phyloP scores from a whole-genome alignment of 2,888 invertebrate species.

The Ophion ventricosus region DNA sequence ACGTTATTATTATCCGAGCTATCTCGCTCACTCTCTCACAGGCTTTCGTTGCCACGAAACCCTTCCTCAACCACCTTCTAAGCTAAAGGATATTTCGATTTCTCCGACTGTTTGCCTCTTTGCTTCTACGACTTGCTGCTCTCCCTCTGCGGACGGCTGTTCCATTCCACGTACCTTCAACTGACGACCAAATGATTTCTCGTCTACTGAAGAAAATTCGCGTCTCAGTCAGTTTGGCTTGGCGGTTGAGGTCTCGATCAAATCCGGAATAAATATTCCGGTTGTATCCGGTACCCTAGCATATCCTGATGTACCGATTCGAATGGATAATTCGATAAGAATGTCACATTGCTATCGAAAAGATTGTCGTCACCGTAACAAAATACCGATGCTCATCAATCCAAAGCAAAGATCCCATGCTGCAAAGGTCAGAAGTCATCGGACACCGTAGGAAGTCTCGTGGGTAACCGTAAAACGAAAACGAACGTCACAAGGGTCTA shows the following conservation, averaged over 20 bases:
- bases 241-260: no score
- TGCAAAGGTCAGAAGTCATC: slow-evolving; percentile 4
- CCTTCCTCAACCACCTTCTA: slow-evolving; percentile 2
- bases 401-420: not conserved
- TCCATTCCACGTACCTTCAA: not conserved
- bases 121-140: not conserved
- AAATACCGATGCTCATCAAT: not conserved
- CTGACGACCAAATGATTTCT: not conserved
- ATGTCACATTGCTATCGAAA: no score
- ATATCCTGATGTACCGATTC: no score
- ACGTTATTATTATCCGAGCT: slow-evolving; percentile 63
- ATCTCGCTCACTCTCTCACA: slow-evolving; percentile 6
- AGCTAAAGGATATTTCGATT: slow-evolving; percentile 19
- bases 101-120: slow-evolving; percentile 26
- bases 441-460: slow-evolving; percentile 14
- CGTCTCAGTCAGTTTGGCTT: no score
- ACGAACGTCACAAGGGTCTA: slow-evolving; percentile 37
- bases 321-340: no score
- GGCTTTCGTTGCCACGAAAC: slow-evolving; percentile 5
- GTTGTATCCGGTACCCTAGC: no score
- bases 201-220: not conserved
- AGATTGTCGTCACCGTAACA: no score
- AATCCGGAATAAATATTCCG: no score
- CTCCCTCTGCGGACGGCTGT: not conserved
- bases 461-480: slow-evolving; percentile 31